A percentile compares a stretch with the other conserved stretches of the same genome.
Conservation (phyloP, 2,113 vertebrate genomes). For the Elanoides forficatus region DNA sequence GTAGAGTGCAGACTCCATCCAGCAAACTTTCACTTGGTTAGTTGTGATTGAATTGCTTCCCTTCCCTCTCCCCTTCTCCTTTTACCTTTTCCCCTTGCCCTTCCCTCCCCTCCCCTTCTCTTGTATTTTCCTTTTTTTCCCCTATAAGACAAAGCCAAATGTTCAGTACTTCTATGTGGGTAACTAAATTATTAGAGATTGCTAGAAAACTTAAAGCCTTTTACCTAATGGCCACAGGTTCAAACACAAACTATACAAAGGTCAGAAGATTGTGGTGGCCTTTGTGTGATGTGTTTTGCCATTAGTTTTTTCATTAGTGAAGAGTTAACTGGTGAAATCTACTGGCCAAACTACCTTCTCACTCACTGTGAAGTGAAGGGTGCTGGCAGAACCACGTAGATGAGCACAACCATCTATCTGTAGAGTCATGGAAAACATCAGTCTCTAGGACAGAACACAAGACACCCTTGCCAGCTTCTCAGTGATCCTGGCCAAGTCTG, state of each 20-base stretch:
- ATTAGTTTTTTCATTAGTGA: background rate
- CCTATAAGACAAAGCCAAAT: background rate
- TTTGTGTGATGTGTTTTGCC: background rate
- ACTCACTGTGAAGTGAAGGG: background rate
- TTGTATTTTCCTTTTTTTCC: background rate
- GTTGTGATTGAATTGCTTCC: background rate
- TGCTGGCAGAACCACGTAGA: background rate
- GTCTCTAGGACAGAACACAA: background rate
- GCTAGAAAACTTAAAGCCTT: background rate
- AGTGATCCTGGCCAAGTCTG: background rate
- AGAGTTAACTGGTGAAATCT: background rate
- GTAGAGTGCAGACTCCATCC: background rate
- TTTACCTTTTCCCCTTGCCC: background rate
- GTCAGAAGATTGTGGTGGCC: background rate
- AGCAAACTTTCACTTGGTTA: background rate
- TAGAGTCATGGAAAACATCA: background rate
- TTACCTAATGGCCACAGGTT: background rate
- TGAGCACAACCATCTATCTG: background rate
- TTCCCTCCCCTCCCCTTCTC: background rate
- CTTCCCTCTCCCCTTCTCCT: background rate
- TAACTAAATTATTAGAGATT: background rate
- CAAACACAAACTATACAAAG: background rate
- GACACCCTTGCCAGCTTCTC: background rate
- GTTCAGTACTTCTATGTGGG: background rate
- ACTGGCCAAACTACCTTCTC: background rate